Evolutionary conservation across 2,113 vertebrate species (phyloP).

Genomic region (Talpa occidentalis): DNA sequence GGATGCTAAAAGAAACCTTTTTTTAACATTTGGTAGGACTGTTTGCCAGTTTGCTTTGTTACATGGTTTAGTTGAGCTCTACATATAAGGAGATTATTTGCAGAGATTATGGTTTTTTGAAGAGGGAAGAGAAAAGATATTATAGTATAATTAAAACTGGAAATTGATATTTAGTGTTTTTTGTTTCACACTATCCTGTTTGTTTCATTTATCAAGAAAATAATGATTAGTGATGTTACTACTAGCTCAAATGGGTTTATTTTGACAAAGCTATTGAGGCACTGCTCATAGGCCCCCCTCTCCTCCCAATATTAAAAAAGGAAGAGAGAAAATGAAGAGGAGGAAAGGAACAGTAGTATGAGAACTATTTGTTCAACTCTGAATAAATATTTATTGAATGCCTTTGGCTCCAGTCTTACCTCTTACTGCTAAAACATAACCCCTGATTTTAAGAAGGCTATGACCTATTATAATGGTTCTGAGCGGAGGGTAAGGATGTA

Average conservation of each 20-base stretch:
- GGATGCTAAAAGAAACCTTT: neutral
- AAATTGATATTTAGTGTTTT: conserved; percentile 49
- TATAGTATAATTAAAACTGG: conserved; percentile 11
- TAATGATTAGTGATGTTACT: conserved; percentile 22
- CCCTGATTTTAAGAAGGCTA: neutral
- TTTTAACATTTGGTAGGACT: conserved; percentile 17
- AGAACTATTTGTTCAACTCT: neutral
- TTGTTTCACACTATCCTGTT: conserved; percentile 2
- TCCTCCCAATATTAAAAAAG: neutral
- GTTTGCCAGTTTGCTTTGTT: neutral
- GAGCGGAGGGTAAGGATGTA: neutral
- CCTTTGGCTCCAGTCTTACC: neutral
- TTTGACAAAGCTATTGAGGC: conserved; percentile 39
- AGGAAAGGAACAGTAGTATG: neutral
- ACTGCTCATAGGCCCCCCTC: neutral
- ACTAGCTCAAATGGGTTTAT: conserved; percentile 30
- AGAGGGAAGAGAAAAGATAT: conserved; percentile 5
- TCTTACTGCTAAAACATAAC: neutral
- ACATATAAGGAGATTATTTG: conserved; percentile 40
- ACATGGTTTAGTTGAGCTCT: conserved; percentile 5
- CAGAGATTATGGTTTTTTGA: conserved; percentile 24
- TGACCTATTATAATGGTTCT: neutral
- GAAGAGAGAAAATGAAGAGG: neutral
- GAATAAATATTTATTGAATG: conserved; percentile 6
- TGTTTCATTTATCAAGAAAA: neutral